phyloP scores from a whole-genome alignment of 92 coral and sea anemone genomes.

The Meandrina meandrites region DNA sequence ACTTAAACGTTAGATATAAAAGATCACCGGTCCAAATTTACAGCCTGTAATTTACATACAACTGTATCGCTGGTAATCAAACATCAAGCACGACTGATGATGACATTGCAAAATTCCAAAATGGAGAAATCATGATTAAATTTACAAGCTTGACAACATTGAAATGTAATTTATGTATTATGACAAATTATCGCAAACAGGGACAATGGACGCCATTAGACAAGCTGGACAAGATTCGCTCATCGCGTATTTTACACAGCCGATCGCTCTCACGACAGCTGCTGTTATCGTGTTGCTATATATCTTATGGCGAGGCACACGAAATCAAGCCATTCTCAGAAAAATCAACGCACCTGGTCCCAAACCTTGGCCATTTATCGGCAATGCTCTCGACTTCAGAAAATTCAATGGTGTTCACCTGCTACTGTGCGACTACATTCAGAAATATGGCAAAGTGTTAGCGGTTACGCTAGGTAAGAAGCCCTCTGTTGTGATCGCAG shows the following conservation, averaged over 20 bases:
- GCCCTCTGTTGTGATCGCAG: slow-evolving; percentile 60
- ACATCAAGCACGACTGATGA: neutral
- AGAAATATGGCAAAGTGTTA: slow-evolving; percentile 73
- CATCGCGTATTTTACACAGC: neutral
- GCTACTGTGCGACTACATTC: slow-evolving; percentile 47
- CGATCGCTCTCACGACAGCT: neutral
- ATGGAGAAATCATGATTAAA: no score
- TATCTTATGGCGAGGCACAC: slow-evolving; percentile 1
- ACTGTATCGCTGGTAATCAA: no score
- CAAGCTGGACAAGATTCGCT: neutral
- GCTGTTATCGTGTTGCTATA: neutral
- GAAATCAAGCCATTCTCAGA: slow-evolving; percentile 28
- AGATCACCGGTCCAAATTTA: neutral
- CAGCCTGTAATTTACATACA: no score
- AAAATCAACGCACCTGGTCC: slow-evolving; percentile 68
- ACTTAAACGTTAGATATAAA: neutral
- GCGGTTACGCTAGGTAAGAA: slow-evolving; percentile 51
- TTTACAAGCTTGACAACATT: no score
- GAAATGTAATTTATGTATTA: no score
- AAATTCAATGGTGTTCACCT: slow-evolving; percentile 66
- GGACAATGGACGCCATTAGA: neutral
- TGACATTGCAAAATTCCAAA: no score
- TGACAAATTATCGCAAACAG: neutral
- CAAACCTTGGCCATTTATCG: slow-evolving; percentile 56
- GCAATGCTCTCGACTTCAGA: slow-evolving; percentile 63